Percentiles rank a stretch among this genome's conserved stretches.
These are phyloP conservation scores for Cricetomys ansorgei DNA, from an alignment of 2,113 vertebrate species.

Conservation along the genomic window DNA sequence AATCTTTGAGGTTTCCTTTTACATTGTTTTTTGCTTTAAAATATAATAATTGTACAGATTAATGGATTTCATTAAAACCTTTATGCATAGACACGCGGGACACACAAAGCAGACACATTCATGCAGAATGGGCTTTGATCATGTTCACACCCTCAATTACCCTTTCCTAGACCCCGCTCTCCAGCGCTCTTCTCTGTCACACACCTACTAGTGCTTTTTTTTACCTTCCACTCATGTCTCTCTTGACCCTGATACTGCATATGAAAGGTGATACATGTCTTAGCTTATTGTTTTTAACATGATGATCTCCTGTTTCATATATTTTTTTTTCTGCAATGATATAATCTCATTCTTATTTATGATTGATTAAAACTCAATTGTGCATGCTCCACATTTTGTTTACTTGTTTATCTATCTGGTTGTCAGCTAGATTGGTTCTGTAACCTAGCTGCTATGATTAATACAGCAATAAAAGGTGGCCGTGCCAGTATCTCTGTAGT, in stretches of 20 bases:
- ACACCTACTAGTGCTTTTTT: too few relatives aligned
- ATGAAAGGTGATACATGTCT: not conserved
- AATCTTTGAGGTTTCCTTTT: not conserved
- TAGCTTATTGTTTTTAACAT: not conserved
- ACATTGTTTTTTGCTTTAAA: not conserved
- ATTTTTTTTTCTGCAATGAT: not conserved
- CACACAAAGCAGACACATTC: not conserved
- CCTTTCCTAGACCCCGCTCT: not conserved
- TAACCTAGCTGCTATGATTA: not conserved
- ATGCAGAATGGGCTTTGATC: not conserved
- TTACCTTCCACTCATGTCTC: fast-evolving
- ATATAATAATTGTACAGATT: not conserved
- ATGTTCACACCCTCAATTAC: not conserved
- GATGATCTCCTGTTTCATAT: too few relatives aligned
- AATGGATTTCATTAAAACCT: not conserved
- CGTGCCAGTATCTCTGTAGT: not conserved
- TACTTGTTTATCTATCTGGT: not conserved
- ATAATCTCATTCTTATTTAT: not conserved
- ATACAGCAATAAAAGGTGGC: not conserved
- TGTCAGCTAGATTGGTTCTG: not conserved
- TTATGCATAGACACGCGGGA: not conserved
- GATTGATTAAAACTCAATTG: not conserved
- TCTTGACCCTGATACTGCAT: too few relatives aligned
- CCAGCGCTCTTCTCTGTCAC: not conserved
- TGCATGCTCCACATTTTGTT: not conserved